Evolutionary conservation across 2,888 invertebrate species (phyloP), one percentile per base, ranked within the genome.

Genomic region (Tineola bisselliella): DNA sequence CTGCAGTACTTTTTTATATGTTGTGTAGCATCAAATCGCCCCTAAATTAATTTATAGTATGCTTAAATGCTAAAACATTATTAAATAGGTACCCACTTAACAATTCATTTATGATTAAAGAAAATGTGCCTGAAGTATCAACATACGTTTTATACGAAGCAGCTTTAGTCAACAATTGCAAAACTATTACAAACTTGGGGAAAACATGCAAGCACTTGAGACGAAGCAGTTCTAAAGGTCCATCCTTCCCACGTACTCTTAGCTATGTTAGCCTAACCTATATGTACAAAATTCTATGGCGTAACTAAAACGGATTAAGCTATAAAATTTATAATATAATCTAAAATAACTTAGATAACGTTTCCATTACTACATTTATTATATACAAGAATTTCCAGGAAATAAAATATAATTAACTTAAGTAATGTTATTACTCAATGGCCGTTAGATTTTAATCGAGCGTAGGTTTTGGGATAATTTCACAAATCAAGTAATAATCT

Each of bases 401-500:
- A 25, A 25, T 25, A 25, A 25, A 25, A 25, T 25, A 25, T 25
- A 4, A 25, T 25, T 6, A 25, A 25, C 25, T 25, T 25, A 25
- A 25, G 4, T 25, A 25, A 6, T 25, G 25, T 25, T 25, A 25
- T 25, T 25, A n/a, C 38, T 38, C 38, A 38, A 38, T 38, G 38
- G 38, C 10, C 10, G 38, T 12, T 38, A 48, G 48, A 48, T 48
- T 18, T 18, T 13, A 48, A 48, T 48, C 48, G 10, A 48, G 48
- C 17, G 18, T 15, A 17, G 15, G 15, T 48, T n/a, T 8, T 8
- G 48, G 19, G 18, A 56, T 56, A 56, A 56, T 56, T 19, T 56
- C 25, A 18, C 56, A 56, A 56, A 56, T 56, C 56, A 56, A 19
- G 56, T 56, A 56, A 62, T 63, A 62, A 62, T 56, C 60, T 61